Conservation (phyloP, 1,140 invertebrate genomes). For the Apis dorsata region DNA sequence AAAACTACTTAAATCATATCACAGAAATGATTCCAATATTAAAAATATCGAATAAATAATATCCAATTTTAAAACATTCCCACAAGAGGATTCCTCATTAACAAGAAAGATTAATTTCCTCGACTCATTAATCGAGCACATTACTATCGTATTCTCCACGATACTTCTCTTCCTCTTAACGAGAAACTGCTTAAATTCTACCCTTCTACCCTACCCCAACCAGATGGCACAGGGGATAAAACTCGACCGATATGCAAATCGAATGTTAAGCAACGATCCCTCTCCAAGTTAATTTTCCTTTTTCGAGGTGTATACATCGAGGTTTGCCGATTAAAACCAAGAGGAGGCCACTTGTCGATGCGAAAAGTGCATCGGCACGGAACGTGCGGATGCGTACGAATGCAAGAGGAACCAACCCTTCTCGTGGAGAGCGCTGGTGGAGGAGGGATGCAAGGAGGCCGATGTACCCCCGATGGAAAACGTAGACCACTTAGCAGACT, state of each 20-base stretch:
- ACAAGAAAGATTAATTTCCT: no score
- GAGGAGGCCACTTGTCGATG: slow-evolving; percentile 29
- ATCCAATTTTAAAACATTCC: no score
- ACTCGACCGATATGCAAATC: slow-evolving; percentile 11
- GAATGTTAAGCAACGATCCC: slow-evolving; percentile 25
- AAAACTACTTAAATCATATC: no score
- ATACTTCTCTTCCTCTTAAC: background rate
- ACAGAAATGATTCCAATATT: no score
- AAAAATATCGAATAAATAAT: no score
- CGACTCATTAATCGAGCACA: no score
- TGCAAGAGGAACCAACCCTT: background rate
- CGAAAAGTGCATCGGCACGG: slow-evolving; percentile 32
- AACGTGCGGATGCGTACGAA: slow-evolving; percentile 52
- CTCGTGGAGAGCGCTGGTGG: background rate
- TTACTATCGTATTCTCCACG: background rate
- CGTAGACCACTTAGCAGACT: slow-evolving; percentile 69
- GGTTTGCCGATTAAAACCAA: slow-evolving; percentile 46
- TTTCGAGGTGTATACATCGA: background rate
- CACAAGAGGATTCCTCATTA: no score
- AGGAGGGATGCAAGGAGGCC: background rate
- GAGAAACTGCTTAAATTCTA: background rate
- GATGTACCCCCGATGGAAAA: slow-evolving; percentile 52
- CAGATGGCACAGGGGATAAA: no score
- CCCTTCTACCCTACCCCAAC: background rate
- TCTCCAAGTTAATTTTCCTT: slow-evolving; percentile 40